A percentile compares a stretch with the other conserved stretches of the same genome.
These are phyloP conservation scores for Synergus itoensis DNA, from an alignment of 2,888 invertebrate genomes.

Conservation along the genomic window DNA sequence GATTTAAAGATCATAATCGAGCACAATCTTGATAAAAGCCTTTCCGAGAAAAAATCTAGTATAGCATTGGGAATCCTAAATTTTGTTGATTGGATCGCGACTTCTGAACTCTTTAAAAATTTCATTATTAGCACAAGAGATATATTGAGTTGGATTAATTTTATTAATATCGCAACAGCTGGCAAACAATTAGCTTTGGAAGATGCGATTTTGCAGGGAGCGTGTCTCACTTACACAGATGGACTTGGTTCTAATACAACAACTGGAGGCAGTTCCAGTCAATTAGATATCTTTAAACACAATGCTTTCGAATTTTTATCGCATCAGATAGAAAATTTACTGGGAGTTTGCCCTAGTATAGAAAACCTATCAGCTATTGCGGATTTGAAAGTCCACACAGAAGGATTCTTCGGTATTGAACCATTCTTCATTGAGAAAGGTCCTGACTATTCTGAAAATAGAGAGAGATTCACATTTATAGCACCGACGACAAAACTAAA, in stretches of 20 bases:
- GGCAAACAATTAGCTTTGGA: conserved; percentile 67
- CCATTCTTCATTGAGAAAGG: conserved; percentile 88
- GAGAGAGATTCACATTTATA: conserved; percentile 84
- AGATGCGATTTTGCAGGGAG: conserved; percentile 93
- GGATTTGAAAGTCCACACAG: conserved; percentile 61
- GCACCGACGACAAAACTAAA: conserved; percentile 91
- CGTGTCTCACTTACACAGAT: conserved; percentile 94
- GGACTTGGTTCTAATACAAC: conserved; percentile 92
- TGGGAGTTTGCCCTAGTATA: conserved; percentile 47
- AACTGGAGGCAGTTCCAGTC: conserved; percentile 82
- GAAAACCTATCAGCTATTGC: conserved; percentile 45
- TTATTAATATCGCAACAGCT: conserved; percentile 85
- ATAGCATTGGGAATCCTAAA: conserved; percentile 87
- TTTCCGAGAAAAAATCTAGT: conserved; percentile 80
- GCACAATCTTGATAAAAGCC: conserved; percentile 84
- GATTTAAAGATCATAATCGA: conserved; percentile 91
- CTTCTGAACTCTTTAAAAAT: conserved; percentile 86
- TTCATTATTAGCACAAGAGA: conserved; percentile 94
- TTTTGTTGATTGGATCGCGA: conserved; percentile 88
- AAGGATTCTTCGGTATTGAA: conserved; percentile 84
- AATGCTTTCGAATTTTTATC: conserved; percentile 81
- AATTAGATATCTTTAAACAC: conserved; percentile 74
- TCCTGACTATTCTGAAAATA: conserved; percentile 57
- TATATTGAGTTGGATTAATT: conserved; percentile 94
- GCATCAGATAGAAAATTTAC: conserved; percentile 78